Percentiles rank a stretch among this genome's conserved stretches.
phyloP scores from a whole-genome alignment of 2,888 invertebrate species.

The Drosophila algonquin region DNA sequence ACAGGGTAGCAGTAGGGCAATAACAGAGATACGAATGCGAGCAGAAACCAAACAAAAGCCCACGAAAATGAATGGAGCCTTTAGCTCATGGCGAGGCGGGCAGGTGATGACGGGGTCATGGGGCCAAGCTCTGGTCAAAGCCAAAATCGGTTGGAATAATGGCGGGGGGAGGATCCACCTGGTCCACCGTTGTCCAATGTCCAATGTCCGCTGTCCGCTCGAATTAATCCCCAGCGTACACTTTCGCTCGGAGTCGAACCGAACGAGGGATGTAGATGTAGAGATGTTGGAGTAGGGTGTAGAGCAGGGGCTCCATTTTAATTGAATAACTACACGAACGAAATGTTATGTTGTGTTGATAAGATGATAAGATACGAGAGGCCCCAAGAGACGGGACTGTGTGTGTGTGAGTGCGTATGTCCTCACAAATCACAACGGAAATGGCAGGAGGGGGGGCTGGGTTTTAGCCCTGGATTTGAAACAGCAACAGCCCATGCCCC shows the following conservation, averaged over 20 bases:
- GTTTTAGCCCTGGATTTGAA: background rate
- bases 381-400: background rate
- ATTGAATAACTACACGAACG: constrained; percentile 65
- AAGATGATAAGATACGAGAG: constrained; percentile 32
- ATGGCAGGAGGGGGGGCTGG: background rate
- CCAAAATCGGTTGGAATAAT: constrained; percentile 16
- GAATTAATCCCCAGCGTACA: constrained; percentile 72
- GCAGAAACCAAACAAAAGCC: constrained; percentile 66
- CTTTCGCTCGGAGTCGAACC: constrained; percentile 45
- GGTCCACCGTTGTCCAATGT: constrained; percentile 8
- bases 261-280: constrained; percentile 6
- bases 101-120: constrained; percentile 9
- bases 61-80: constrained; percentile 58
- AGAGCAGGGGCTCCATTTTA: constrained; percentile 51
- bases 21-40: constrained; percentile 58
- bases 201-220: constrained; percentile 11
- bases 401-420: constrained; percentile 14
- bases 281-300: background rate
- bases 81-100: constrained; percentile 11
- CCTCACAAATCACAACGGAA: background rate
- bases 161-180: constrained; percentile 13
- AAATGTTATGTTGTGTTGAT: constrained; percentile 43
- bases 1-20: constrained; percentile 55
- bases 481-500: background rate
- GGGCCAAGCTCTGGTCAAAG: constrained; percentile 31